These are phyloP conservation scores for Cydia pomonella DNA, from an alignment of 1,140 invertebrate species.

Conservation along the genomic window DNA sequence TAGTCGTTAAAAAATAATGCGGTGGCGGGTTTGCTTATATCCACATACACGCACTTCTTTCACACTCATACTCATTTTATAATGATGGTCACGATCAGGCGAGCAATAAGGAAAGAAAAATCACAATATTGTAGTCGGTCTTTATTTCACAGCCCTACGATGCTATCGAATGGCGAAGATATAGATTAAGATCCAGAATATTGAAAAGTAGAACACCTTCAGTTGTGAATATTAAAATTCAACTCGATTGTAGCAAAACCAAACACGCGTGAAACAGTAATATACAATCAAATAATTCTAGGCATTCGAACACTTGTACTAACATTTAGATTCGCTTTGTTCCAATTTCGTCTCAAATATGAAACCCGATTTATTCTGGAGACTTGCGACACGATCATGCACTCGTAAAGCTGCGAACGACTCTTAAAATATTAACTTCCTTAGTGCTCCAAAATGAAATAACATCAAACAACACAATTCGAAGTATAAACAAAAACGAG, in stretches of 20 bases:
- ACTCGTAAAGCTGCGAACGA: slow-evolving; percentile 23
- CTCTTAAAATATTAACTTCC: slow-evolving; percentile 53
- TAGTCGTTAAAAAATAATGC: slow-evolving; percentile 34
- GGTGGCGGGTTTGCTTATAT: slow-evolving; percentile 68
- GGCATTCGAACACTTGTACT: not conserved
- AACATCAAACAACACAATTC: slow-evolving; percentile 67
- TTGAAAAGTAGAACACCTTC: not conserved
- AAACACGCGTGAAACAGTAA: not conserved
- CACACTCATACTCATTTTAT: slow-evolving; percentile 59
- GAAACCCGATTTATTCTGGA: slow-evolving; percentile 12
- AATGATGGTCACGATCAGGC: slow-evolving; percentile 63
- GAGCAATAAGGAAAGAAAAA: slow-evolving; percentile 71
- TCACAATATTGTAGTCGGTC: slow-evolving; percentile 37
- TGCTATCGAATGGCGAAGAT: slow-evolving; percentile 34
- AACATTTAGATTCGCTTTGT: not conserved
- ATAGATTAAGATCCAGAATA: slow-evolving; percentile 13
- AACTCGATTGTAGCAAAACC: not conserved
- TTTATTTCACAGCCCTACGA: slow-evolving; percentile 36
- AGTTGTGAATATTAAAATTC: not conserved
- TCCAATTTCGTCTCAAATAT: slow-evolving; percentile 2
- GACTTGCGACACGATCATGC: slow-evolving; percentile 14
- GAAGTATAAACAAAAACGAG: slow-evolving; percentile 58
- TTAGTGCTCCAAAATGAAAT: slow-evolving; percentile 71
- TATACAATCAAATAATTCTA: not conserved
- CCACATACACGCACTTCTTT: slow-evolving; percentile 61